Evolutionary conservation across 2,888 invertebrate species (phyloP), one percentile per base, ranked within the genome.

Genomic region (Cybosia mesomella): DNA sequence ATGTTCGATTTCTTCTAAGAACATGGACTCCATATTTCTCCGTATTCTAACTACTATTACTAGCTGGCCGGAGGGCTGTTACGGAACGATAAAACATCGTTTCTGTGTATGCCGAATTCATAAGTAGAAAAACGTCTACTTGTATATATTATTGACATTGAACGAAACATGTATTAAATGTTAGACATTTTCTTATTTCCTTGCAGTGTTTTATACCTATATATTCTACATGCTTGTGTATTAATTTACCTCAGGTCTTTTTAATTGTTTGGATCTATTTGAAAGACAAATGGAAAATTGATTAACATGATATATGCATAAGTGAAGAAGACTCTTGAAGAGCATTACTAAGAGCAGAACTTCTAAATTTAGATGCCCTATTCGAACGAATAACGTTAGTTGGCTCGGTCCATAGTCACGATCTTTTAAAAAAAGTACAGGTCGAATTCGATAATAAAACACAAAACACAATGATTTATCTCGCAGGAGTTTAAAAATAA

Each of bases 51-150:
- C 49, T 53, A 65, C 10, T 39, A 34, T 22, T 36, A n/a, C 55
- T 55, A 36, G 15, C 53, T 54, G 34, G 36, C 21, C 10, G 34
- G 22, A 34, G 36, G 49, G 34, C 53, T 59, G 59, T 34, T 66
- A 53, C 34, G 21, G 53, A 58, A 54, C 22, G 53, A 54, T 66
- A 66, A 59, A 66, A 32, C 49, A 61, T 28, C n/a, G n/a, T 49
- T 28, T 49, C 24, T 18, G 18, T 34, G 15, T 34, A 34, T 18
- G 28, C 58, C 58, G 28, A 58, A 32, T 58, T 34, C 32, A 58
- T 49, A 49, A 28, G n/a, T 28, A 24, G 49, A 49, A 49, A 59
- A 39, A 13, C 36, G 22, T 36, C 2, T 9, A 36, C 58, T 7
- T 18, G 15, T 36, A 36, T 15, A 34, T 36, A 58, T 59, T 24